Conservation (phyloP, 2,888 invertebrate species). For the Eubasilissa splendida region DNA sequence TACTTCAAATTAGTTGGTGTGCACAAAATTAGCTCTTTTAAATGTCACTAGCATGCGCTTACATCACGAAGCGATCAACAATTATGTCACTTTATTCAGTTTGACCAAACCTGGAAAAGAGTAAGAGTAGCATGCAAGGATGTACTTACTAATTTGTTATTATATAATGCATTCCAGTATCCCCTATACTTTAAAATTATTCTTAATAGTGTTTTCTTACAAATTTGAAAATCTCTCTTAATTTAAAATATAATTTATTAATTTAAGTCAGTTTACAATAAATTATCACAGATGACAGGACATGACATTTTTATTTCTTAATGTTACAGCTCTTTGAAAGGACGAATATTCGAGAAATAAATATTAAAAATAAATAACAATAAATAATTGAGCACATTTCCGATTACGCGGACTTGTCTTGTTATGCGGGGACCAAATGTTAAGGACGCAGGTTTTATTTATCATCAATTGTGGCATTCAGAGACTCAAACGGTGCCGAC, state of each 20-base stretch:
- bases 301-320: conserved; percentile 47
- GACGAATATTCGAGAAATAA: conserved; percentile 28
- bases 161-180: background rate
- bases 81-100: too few relatives aligned
- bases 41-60: too few relatives aligned
- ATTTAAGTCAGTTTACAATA: conserved; percentile 56
- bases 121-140: background rate
- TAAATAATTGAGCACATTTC: conserved; percentile 53
- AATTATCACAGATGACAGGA: conserved; percentile 59
- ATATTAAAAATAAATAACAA: conserved; percentile 28
- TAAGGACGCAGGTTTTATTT: conserved; percentile 17
- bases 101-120: too few relatives aligned
- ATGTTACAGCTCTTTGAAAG: conserved; percentile 13
- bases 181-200: too few relatives aligned
- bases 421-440: conserved; percentile 4
- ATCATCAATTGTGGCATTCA: conserved; percentile 14
- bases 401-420: conserved; percentile 30
- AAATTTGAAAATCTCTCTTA: background rate
- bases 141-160: conserved; percentile 28
- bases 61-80: too few relatives aligned
- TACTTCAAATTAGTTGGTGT: background rate
- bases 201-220: too few relatives aligned
- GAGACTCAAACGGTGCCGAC: conserved; percentile 38
- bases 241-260: conserved; percentile 56
- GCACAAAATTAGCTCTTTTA: too few relatives aligned